These are phyloP conservation scores for Amorpha juglandis DNA, from an alignment of 2,888 invertebrate genomes.

Conservation along the genomic window DNA sequence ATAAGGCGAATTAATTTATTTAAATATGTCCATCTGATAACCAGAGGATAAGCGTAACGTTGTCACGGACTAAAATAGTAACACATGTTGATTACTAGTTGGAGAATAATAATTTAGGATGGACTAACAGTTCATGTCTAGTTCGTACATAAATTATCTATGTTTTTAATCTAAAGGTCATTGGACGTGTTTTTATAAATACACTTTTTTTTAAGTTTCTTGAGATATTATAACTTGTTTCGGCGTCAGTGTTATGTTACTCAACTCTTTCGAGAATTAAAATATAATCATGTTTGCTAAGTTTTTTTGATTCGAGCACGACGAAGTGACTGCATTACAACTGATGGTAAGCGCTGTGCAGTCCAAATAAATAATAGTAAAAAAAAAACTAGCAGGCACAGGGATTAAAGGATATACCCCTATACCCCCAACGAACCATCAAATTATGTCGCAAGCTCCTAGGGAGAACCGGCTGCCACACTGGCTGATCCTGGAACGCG, in stretches of 20 bases:
- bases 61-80: slow-evolving; percentile 13
- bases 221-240: slow-evolving; percentile 2
- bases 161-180: slow-evolving; percentile 10
- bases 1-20: slow-evolving; percentile 8
- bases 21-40: slow-evolving; percentile 15
- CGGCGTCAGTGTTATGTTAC: slow-evolving; percentile 11
- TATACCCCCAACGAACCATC: no score
- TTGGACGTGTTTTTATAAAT: slow-evolving; percentile 18
- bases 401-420: no score
- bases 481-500: no score
- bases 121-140: background rate
- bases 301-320: no score
- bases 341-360: no score
- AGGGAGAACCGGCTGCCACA: no score
- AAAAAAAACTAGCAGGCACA: no score
- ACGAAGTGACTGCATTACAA: no score
- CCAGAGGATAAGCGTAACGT: slow-evolving; percentile 5
- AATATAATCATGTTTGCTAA: background rate
- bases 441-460: no score
- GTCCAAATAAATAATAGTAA: no score
- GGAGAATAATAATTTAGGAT: background rate
- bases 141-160: background rate
- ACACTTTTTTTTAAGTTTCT: background rate
- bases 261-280: background rate
- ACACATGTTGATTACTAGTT: slow-evolving; percentile 11